A percentile compares a stretch with the other conserved stretches of the same genome.
These are phyloP conservation scores for Miniopterus natalensis DNA, from an alignment of 2,113 vertebrate species.

Conservation along the genomic window DNA sequence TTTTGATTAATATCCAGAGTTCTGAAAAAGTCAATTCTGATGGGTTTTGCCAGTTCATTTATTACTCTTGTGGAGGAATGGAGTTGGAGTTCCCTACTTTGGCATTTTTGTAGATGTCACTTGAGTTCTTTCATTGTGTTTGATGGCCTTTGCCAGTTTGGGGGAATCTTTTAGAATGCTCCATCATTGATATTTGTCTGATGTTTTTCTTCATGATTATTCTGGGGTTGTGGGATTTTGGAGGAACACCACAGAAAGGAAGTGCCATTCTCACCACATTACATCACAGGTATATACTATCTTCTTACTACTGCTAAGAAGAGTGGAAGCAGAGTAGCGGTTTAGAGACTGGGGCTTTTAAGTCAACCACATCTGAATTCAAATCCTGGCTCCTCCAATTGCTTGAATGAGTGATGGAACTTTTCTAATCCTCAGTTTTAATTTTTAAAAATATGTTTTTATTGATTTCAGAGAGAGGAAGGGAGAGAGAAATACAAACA, in stretches of 20 bases:
- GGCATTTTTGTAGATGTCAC: background rate
- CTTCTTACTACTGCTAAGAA: background rate
- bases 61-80: constrained; percentile 3
- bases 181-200: background rate
- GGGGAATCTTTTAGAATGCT: background rate
- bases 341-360: background rate
- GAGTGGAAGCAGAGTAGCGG: background rate
- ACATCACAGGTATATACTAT: background rate
- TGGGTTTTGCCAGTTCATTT: constrained; percentile 21
- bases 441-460: too few species aligned
- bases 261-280: background rate
- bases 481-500: too few species aligned
- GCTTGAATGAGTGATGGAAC: background rate
- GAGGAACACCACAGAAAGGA: background rate
- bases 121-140: constrained; percentile 40
- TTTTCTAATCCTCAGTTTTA: constrained; percentile 30
- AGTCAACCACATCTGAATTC: constrained; percentile 28
- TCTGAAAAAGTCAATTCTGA: constrained; percentile 47
- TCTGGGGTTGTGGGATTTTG: background rate
- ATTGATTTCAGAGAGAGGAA: too few species aligned
- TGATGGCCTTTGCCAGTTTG: constrained; percentile 27
- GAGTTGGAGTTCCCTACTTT: background rate
- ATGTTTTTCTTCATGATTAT: constrained; percentile 18
- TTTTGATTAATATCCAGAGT: constrained; percentile 18
- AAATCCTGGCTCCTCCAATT: background rate